These are phyloP conservation scores for Porphyrio hochstetteri DNA, from an alignment of 2,113 vertebrate species.

Conservation along the genomic window DNA sequence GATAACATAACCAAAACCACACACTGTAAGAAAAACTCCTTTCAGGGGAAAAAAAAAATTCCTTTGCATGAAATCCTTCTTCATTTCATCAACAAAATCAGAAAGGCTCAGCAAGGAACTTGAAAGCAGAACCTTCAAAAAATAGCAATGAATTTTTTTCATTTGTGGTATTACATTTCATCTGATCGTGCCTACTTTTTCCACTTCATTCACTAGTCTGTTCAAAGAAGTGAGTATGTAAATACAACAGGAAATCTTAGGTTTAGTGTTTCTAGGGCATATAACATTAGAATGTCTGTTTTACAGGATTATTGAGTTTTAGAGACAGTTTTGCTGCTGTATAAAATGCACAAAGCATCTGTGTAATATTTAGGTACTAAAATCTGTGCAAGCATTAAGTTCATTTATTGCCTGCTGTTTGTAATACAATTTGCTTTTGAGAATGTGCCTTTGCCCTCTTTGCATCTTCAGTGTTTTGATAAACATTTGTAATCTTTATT, in stretches of 20 bases:
- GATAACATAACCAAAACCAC: neutral
- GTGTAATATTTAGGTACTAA: neutral
- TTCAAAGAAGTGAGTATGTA: neutral
- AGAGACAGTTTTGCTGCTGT: neutral
- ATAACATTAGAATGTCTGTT: neutral
- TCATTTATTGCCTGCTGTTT: neutral
- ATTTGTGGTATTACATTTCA: neutral
- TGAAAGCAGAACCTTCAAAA: neutral
- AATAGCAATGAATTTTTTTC: neutral
- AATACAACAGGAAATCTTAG: neutral
- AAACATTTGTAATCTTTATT: neutral
- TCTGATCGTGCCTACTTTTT: neutral
- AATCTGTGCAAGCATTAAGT: neutral
- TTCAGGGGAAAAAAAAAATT: neutral
- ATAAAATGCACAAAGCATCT: neutral
- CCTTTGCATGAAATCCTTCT: neutral
- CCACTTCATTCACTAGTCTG: neutral
- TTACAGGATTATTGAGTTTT: neutral
- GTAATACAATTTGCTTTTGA: neutral
- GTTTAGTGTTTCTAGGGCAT: neutral
- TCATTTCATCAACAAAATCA: neutral
- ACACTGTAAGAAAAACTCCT: neutral
- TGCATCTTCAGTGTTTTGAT: neutral
- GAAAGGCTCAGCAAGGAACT: neutral
- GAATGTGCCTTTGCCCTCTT: neutral